phyloP scores from a whole-genome alignment of 2,888 invertebrate genomes.

The Drosophila recens region DNA sequence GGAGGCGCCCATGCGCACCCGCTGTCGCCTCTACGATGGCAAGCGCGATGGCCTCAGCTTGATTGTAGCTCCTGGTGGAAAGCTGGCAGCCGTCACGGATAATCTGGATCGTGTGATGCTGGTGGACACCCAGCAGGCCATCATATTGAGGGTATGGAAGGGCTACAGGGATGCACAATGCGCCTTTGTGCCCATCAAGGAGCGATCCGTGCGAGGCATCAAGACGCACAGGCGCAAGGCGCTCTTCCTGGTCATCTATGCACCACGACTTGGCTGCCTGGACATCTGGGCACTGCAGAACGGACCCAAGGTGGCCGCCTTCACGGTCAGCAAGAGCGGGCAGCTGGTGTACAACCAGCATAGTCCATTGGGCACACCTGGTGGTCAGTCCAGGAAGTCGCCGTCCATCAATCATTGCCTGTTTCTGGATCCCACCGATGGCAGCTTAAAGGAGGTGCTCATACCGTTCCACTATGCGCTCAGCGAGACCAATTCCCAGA shows the following conservation, averaged over 20 bases:
- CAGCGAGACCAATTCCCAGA: slow-evolving; percentile 94
- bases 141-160: slow-evolving; percentile 95
- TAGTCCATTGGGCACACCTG: slow-evolving; percentile 88
- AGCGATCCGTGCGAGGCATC: slow-evolving; percentile 86
- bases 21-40: slow-evolving; percentile 93
- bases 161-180: slow-evolving; percentile 98
- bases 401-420: slow-evolving; percentile 89
- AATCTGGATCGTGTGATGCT: slow-evolving; percentile 94
- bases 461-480: slow-evolving; percentile 97
- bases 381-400: slow-evolving; percentile 82
- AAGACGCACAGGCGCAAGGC: slow-evolving; percentile 86
- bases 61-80: slow-evolving; percentile 90
- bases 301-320: slow-evolving; percentile 95
- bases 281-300: slow-evolving; percentile 97
- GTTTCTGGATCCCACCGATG: slow-evolving; percentile 92
- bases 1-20: slow-evolving; percentile 90
- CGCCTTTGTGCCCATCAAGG: slow-evolving; percentile 94
- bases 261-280: slow-evolving; percentile 95
- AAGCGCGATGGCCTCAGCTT: slow-evolving; percentile 91
- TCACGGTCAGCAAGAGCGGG: slow-evolving; percentile 94
- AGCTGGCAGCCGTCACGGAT: slow-evolving; percentile 93
- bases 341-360: slow-evolving; percentile 92
- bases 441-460: slow-evolving; percentile 91
- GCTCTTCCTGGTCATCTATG: slow-evolving; percentile 96
- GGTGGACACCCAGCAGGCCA: slow-evolving; percentile 92